These are phyloP conservation scores for Girardinus metallicus DNA, from an alignment of 2,797 vertebrate species.

Conservation along the genomic window DNA sequence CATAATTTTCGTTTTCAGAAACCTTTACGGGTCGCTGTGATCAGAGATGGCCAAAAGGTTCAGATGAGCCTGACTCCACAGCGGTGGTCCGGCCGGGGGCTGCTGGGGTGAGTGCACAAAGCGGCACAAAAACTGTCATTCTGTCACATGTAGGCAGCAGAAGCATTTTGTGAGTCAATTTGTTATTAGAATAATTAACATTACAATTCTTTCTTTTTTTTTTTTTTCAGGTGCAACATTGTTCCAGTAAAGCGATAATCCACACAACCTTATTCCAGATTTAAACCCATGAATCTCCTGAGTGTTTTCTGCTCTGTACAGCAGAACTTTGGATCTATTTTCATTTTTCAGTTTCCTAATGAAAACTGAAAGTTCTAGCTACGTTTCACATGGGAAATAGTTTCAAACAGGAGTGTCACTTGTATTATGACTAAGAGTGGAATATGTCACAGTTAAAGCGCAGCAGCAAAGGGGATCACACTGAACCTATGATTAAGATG, in stretches of 20 bases:
- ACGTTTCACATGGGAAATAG: neutral
- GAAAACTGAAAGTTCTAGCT: too few relatives aligned
- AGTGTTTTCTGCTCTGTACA: conserved; percentile 19
- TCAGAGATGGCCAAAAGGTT: conserved; percentile 84
- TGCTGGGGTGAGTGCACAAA: conserved; percentile 86
- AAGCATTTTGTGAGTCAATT: neutral
- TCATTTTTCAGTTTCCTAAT: conserved; percentile 15
- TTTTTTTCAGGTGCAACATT: conserved; percentile 80
- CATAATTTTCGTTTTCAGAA: conserved; percentile 78
- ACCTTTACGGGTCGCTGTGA: conserved; percentile 84
- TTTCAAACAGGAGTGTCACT: neutral
- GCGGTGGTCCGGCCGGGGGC: conserved; percentile 91
- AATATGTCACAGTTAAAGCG: conserved; percentile 19
- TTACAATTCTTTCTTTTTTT: neutral
- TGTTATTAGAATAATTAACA: neutral
- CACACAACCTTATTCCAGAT: neutral
- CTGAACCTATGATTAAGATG: conserved; percentile 1
- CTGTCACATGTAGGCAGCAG: neutral
- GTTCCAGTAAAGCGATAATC: conserved; percentile 76
- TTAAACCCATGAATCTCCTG: neutral
- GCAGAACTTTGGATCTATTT: conserved; percentile 15
- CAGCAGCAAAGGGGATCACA: neutral
- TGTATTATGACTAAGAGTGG: neutral
- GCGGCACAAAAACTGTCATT: neutral
- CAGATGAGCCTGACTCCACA: conserved; percentile 88